Conservation (phyloP, 2,113 vertebrate genomes). For the Pseudopodoces humilis region DNA sequence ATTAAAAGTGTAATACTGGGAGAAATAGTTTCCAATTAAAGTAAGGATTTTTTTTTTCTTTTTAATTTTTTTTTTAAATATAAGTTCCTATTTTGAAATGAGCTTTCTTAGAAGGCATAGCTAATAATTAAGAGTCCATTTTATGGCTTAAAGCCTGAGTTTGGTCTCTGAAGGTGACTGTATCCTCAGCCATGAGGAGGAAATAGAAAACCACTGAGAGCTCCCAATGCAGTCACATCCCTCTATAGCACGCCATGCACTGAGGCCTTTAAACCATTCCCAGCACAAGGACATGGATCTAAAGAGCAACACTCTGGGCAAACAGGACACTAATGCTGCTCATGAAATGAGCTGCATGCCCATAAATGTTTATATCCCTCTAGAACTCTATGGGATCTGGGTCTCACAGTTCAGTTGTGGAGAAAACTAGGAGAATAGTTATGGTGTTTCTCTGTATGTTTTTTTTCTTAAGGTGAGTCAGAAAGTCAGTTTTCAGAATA, state of each 20-base stretch:
- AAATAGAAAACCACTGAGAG: background rate
- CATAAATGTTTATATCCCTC: background rate
- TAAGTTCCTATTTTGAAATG: background rate
- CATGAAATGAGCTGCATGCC: background rate
- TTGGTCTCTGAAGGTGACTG: background rate
- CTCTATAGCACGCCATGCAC: background rate
- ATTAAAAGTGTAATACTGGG: background rate
- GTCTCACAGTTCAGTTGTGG: background rate
- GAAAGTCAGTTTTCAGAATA: background rate
- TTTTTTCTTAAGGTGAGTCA: background rate
- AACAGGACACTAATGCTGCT: background rate
- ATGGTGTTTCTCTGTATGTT: background rate
- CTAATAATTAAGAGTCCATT: background rate
- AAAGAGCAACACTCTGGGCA: background rate
- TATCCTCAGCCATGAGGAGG: background rate
- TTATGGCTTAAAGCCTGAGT: background rate
- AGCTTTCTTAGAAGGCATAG: background rate
- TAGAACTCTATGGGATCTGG: background rate
- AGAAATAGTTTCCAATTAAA: background rate
- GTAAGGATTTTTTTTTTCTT: background rate
- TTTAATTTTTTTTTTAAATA: background rate
- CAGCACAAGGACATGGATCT: background rate
- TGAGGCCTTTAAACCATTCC: background rate
- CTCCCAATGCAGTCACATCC: background rate
- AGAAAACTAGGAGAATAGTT: background rate